Conservation (phyloP, 2,888 invertebrate genomes). For the Pilophorus perplexus region DNA sequence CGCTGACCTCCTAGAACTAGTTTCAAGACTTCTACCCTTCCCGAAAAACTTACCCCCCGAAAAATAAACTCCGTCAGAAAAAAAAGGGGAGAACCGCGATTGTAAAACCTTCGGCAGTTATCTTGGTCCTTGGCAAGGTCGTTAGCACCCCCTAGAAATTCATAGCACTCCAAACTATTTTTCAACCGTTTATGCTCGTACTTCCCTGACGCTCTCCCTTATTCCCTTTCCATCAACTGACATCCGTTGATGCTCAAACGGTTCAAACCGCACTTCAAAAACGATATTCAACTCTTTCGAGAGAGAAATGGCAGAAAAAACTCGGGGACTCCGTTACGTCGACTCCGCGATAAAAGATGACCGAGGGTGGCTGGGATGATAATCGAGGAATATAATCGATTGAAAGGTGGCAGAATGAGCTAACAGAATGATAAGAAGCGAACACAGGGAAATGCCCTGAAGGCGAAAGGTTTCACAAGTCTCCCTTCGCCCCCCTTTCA, state of each 20-base stretch:
- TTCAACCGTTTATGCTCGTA: no score
- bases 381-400: slow-evolving; percentile 12
- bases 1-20: background rate
- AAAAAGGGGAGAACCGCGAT: background rate
- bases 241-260: no score
- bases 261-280: slow-evolving; percentile 1
- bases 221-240: no score
- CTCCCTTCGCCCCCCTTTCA: background rate
- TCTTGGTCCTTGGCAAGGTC: slow-evolving; percentile 28
- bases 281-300: slow-evolving; percentile 2
- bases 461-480: slow-evolving; percentile 22
- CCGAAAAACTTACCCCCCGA: slow-evolving; percentile 14
- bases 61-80: background rate
- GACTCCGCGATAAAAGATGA: background rate
- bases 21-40: slow-evolving; percentile 16
- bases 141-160: no score
- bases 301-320: slow-evolving; percentile 2
- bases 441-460: slow-evolving; percentile 14
- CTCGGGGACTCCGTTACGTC: slow-evolving; percentile 9
- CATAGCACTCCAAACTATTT: no score
- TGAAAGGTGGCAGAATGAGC: slow-evolving; percentile 10
- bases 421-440: slow-evolving; percentile 6
- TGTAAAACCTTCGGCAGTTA: slow-evolving; percentile 25
- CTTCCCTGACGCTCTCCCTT: no score
- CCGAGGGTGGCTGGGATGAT: background rate